These are phyloP conservation scores for Bathynomus jamesi DNA, from an alignment of 1,140 invertebrate genomes.

Conservation along the genomic window DNA sequence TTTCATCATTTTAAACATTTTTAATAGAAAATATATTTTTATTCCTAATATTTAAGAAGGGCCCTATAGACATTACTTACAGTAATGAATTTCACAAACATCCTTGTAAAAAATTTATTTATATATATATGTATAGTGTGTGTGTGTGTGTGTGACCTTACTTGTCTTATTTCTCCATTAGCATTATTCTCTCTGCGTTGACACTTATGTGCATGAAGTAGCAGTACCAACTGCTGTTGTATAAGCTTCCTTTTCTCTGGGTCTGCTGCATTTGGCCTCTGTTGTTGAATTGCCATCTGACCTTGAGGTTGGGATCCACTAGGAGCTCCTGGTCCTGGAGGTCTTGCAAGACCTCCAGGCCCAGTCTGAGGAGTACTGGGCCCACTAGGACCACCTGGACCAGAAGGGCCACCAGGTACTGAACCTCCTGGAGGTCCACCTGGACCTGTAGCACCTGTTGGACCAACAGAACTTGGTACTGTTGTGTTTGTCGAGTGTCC, in stretches of 20 bases:
- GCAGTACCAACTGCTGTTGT: slow-evolving; percentile 91
- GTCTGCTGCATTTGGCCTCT: slow-evolving; percentile 54
- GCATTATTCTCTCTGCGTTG: slow-evolving; percentile 62
- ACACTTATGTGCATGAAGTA: slow-evolving; percentile 98
- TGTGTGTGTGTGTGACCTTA: too few relatives aligned
- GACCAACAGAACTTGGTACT: not conserved
- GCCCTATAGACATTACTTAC: too few relatives aligned
- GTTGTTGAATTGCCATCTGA: not conserved
- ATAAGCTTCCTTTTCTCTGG: slow-evolving; percentile 98
- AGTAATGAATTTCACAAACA: too few relatives aligned
- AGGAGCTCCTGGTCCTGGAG: not conserved
- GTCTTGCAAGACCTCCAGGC: not conserved
- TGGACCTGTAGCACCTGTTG: not conserved
- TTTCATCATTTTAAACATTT: too few relatives aligned
- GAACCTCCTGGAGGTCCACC: not conserved
- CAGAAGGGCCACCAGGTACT: not conserved
- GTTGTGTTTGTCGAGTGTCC: not conserved
- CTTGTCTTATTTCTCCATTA: slow-evolving; percentile 40
- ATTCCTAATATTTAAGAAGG: too few relatives aligned
- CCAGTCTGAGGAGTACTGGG: too few relatives aligned
- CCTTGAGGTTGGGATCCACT: not conserved
- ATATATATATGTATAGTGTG: too few relatives aligned
- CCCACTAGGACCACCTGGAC: not conserved
- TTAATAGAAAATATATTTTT: too few relatives aligned
- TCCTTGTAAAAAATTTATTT: too few relatives aligned